phyloP scores from a whole-genome alignment of 1,140 invertebrate genomes.

The Muscidifurax raptorellus region DNA sequence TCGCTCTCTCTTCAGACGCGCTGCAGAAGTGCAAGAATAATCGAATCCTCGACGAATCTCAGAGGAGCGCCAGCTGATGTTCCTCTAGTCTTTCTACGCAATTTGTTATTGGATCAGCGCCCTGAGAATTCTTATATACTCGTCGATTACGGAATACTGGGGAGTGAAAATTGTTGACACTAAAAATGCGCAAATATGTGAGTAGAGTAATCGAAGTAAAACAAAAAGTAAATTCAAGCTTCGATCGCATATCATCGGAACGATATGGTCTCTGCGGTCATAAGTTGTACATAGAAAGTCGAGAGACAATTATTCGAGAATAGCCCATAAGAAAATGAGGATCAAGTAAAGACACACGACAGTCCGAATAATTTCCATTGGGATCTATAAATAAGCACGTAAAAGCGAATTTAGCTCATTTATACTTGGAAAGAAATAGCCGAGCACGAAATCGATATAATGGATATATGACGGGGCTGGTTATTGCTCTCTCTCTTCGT shows the following conservation, averaged over 20 bases:
- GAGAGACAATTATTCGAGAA: not conserved
- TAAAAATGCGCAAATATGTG: not conserved
- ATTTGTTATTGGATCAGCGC: not conserved
- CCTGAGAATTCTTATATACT: not conserved
- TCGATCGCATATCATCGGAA: not conserved
- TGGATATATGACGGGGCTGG: not conserved
- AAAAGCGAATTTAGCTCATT: constrained; percentile 27
- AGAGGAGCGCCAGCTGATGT: not conserved
- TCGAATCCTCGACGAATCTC: not conserved
- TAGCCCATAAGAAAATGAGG: constrained; percentile 18
- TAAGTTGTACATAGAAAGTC: not conserved
- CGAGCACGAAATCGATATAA: constrained; percentile 16
- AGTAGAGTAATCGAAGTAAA: not conserved
- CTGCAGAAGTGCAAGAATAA: not conserved
- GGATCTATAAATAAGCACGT: constrained; percentile 10
- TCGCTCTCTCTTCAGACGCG: not conserved
- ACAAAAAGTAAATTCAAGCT: not conserved
- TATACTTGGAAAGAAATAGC: not conserved
- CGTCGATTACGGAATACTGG: not conserved
- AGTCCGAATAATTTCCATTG: not conserved
- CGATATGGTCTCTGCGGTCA: not conserved
- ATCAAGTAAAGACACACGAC: constrained; percentile 6
- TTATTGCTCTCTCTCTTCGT: not conserved
- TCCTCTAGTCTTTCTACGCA: not conserved
- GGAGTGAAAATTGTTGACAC: not conserved